phyloP scores from a whole-genome alignment of 1,140 invertebrate genomes.

The Anagrus nilaparvatae region DNA sequence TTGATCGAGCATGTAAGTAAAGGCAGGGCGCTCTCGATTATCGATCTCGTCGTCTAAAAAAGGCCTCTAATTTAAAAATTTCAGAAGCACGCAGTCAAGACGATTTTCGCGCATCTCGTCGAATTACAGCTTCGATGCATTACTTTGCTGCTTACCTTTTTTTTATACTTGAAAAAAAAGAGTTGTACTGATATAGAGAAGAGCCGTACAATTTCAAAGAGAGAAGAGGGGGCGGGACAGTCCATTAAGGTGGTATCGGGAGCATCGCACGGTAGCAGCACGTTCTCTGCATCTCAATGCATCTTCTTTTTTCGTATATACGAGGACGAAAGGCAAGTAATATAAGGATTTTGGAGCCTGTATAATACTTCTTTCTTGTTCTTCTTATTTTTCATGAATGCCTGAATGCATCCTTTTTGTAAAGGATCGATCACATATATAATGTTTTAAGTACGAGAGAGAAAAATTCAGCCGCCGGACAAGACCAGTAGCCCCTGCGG shows the following conservation, averaged over 20 bases:
- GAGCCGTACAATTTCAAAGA: too few species aligned
- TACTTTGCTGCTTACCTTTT: too few species aligned
- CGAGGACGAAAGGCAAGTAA: conserved; percentile 15
- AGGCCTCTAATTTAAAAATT: conserved; percentile 7
- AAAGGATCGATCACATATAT: not conserved
- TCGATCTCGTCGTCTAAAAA: too few species aligned
- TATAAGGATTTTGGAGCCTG: not conserved
- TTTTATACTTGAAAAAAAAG: too few species aligned
- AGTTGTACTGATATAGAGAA: too few species aligned
- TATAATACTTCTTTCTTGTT: conserved; percentile 3
- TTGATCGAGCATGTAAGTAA: too few species aligned
- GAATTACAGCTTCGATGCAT: conserved; percentile 6
- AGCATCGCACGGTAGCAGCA: conserved; percentile 45
- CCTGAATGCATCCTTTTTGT: not conserved
- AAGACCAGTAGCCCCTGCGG: conserved; percentile 39
- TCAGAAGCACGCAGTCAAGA: conserved; percentile 5
- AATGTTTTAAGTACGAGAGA: not conserved
- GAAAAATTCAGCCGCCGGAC: conserved; percentile 14
- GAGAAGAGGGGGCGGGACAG: conserved; percentile 30
- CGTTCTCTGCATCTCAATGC: conserved; percentile 44
- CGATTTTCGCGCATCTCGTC: conserved; percentile 9
- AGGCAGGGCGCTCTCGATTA: too few species aligned
- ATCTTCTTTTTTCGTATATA: conserved; percentile 19
- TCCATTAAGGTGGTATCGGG: conserved; percentile 44
- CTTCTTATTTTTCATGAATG: conserved; percentile 8